Evolutionary conservation across 2,888 invertebrate species (phyloP).

Genomic region (Tenthredo notha): DNA sequence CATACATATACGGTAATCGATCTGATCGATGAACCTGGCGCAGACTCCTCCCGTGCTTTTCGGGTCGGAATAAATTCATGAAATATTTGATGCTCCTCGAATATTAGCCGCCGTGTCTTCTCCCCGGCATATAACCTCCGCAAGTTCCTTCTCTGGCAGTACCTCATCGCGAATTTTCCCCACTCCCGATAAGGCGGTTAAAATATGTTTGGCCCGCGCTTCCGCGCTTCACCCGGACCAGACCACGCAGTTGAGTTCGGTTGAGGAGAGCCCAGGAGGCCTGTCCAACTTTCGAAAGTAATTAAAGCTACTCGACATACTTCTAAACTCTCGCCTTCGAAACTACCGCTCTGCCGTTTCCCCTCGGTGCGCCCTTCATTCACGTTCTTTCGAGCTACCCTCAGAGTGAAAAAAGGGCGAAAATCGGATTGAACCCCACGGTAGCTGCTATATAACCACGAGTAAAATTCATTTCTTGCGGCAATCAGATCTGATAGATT

Average conservation of each 20-base stretch:
- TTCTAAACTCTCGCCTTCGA: constrained; percentile 52
- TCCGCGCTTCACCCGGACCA: constrained; percentile 26
- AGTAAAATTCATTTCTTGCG: constrained; percentile 34
- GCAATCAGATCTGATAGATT: constrained; percentile 11
- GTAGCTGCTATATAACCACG: not conserved
- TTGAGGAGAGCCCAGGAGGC: constrained; percentile 42
- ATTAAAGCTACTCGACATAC: constrained; percentile 54
- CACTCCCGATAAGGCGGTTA: constrained; percentile 32
- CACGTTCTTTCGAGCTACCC: constrained; percentile 9
- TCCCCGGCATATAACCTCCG: not conserved
- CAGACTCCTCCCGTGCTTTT: constrained; percentile 10
- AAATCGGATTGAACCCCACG: not conserved
- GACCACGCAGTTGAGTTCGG: constrained; percentile 37
- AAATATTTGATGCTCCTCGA: constrained; percentile 38
- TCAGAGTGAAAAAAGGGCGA: not conserved
- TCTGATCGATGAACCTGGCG: constrained; percentile 12
- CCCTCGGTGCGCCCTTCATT: constrained; percentile 35
- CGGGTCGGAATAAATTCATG: constrained; percentile 24
- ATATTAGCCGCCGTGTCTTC: constrained; percentile 33
- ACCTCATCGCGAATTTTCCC: constrained; percentile 27
- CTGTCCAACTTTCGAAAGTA: constrained; percentile 52
- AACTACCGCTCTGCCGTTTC: constrained; percentile 16
- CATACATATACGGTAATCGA: not conserved
- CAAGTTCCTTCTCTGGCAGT: not conserved
- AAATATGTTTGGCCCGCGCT: constrained; percentile 47